Evolutionary conservation across 2,797 vertebrate species (phyloP).

Genomic region (Myioborus miniatus): DNA sequence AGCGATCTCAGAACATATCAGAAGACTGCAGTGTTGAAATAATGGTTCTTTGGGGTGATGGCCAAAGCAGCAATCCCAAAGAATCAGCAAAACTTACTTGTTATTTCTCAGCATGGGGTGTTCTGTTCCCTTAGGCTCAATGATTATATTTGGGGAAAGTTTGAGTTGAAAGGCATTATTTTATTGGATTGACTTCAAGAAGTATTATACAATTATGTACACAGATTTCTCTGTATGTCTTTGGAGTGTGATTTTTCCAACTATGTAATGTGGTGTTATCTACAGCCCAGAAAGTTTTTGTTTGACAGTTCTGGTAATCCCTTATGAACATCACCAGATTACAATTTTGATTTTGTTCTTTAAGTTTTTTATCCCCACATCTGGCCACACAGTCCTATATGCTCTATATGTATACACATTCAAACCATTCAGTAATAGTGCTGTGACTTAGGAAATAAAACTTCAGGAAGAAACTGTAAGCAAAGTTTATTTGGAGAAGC

Average conservation of each 20-base stretch:
- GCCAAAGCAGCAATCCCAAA: background rate
- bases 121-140: background rate
- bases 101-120: background rate
- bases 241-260: background rate
- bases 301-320: conserved; percentile 37
- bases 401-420: background rate
- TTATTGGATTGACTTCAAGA: conserved; percentile 36
- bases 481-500: conserved; percentile 64
- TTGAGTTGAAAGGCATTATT: conserved; percentile 6
- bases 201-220: background rate
- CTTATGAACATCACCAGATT: background rate
- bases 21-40: background rate
- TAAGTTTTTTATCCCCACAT: background rate
- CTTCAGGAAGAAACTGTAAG: conserved; percentile 26
- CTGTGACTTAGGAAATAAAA: background rate
- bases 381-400: background rate
- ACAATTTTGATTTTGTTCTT: background rate
- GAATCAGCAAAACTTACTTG: background rate
- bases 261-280: background rate
- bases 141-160: background rate
- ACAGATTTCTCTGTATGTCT: background rate
- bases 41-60: background rate
- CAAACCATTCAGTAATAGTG: background rate
- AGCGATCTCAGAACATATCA: background rate
- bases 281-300: background rate